Evolutionary conservation across 2,797 vertebrate genomes (phyloP).

Genomic region (Hozukius guyotensis): DNA sequence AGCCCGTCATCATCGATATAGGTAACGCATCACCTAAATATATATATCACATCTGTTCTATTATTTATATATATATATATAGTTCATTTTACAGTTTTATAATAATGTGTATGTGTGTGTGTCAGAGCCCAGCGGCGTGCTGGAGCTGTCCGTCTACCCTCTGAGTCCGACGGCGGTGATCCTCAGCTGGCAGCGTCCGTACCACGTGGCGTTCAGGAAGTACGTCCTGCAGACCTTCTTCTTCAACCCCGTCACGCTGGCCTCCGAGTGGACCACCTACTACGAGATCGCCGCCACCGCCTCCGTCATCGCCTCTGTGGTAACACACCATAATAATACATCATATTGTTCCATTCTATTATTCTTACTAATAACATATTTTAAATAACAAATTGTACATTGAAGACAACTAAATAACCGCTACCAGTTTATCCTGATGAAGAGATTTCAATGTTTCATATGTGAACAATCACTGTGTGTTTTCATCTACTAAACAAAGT

Average conservation of each 20-base stretch:
- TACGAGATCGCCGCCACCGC: constrained; percentile 94
- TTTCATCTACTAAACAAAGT: too few species aligned
- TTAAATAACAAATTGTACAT: too few species aligned
- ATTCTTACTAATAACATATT: too few species aligned
- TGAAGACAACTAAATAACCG: too few species aligned
- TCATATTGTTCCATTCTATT: too few species aligned
- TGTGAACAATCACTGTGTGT: too few species aligned
- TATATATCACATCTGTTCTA: not conserved
- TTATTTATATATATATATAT: not conserved
- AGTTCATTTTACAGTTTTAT: not conserved
- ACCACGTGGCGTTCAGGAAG: constrained; percentile 92
- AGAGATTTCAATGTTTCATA: too few species aligned
- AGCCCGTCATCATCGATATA: constrained; percentile 92
- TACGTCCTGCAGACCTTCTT: constrained; percentile 96
- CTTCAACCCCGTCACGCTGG: constrained; percentile 93
- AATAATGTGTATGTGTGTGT: constrained; percentile 2
- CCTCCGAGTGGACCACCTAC: constrained; percentile 96
- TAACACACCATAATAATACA: constrained; percentile 62
- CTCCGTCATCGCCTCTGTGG: constrained; percentile 92
- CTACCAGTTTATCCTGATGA: too few species aligned
- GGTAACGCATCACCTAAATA: constrained; percentile 73
- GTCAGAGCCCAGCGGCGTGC: constrained; percentile 92
- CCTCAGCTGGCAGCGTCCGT: constrained; percentile 93
- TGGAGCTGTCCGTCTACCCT: constrained; percentile 89
- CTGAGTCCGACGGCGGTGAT: constrained; percentile 91